Conservation (phyloP, 2,113 vertebrate species). For the Oryzias celebensis region DNA sequence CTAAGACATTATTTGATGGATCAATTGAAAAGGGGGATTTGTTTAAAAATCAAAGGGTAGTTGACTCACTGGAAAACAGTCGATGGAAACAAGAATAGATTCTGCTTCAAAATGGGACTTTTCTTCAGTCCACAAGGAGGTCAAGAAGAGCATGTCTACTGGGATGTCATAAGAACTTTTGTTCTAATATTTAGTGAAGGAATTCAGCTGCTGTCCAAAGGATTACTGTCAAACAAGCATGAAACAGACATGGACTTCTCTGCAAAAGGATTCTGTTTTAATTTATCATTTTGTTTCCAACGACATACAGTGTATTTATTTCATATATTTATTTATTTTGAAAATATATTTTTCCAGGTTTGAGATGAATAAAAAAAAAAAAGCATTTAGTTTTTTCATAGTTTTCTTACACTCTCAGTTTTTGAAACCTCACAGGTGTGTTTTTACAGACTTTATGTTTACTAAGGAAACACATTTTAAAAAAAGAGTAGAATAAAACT, state of each 20-base stretch:
- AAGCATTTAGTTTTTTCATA: conserved; percentile 25
- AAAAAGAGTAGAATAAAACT: background rate
- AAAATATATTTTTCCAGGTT: conserved; percentile 83
- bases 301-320: conserved; percentile 80
- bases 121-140: conserved; percentile 29
- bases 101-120: conserved; percentile 44
- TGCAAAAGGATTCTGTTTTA: conserved; percentile 67
- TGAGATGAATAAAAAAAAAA: conserved; percentile 66
- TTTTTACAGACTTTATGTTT: background rate
- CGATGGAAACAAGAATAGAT: conserved; percentile 30
- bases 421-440: background rate
- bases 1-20: conserved; percentile 23
- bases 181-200: conserved; percentile 63
- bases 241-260: conserved; percentile 46
- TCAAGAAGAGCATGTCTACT: conserved; percentile 18
- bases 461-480: background rate
- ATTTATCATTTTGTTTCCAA: conserved; percentile 74
- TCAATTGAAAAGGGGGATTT: conserved; percentile 39
- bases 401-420: conserved; percentile 40
- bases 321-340: conserved; percentile 84
- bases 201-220: conserved; percentile 48
- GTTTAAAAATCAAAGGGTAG: conserved; percentile 57
- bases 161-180: conserved; percentile 29
- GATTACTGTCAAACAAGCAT: conserved; percentile 45
- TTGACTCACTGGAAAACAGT: conserved; percentile 69